A percentile compares a stretch with the other conserved stretches of the same genome.
Evolutionary conservation across 2,888 invertebrate genomes (phyloP).

Genomic region (Drosophila neutralis): DNA sequence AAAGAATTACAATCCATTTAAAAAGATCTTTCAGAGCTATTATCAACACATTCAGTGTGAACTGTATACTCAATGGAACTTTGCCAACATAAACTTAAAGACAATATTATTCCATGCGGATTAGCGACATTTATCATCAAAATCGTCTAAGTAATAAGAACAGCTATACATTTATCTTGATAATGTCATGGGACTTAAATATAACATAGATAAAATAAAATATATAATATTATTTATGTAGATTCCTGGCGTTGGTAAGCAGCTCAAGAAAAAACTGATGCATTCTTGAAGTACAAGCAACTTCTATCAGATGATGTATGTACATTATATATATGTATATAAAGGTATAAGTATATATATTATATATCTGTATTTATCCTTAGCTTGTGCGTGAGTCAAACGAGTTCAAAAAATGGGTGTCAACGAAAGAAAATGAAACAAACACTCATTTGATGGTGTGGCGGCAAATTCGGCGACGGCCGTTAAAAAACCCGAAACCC

Average conservation of each 20-base stretch:
- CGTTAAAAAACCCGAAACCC: constrained; percentile 25
- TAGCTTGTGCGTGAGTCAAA: constrained; percentile 30
- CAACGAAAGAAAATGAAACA: constrained; percentile 71
- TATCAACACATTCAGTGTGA: background rate
- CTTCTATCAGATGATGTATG: background rate
- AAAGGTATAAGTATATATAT: background rate
- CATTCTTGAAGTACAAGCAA: background rate
- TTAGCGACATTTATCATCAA: background rate
- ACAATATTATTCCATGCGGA: background rate
- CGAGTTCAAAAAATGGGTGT: constrained; percentile 69
- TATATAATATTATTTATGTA: background rate
- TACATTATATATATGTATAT: constrained; percentile 8
- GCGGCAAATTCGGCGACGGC: constrained; percentile 14
- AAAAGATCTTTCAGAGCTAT: background rate
- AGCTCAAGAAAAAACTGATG: background rate
- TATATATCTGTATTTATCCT: background rate
- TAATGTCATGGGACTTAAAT: background rate
- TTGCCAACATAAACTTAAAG: background rate
- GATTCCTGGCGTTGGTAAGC: background rate
- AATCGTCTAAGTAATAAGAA: background rate
- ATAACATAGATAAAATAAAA: background rate
- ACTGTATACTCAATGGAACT: background rate
- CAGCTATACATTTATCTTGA: background rate
- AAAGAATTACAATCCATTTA: background rate
- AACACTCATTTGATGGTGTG: constrained; percentile 62